Conservation (phyloP, 1,140 invertebrate genomes). For the Nymphalis io region DNA sequence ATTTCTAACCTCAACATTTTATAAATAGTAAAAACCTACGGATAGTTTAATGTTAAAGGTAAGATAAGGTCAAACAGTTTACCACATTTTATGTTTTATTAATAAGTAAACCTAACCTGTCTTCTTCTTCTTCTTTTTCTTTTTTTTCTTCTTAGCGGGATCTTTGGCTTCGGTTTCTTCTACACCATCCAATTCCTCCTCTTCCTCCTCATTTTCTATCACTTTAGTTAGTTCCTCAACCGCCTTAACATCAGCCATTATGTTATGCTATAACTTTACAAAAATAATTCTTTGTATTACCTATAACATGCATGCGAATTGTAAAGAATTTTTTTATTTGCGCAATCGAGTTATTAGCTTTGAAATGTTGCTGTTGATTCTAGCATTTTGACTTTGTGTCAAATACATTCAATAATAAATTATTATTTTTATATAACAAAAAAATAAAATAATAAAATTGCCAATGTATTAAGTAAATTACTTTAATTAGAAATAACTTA, state of each 20-base stretch:
- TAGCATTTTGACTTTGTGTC: constrained; percentile 3
- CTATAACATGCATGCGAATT: constrained; percentile 15
- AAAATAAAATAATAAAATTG: too few relatives aligned
- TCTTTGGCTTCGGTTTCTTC: constrained; percentile 80
- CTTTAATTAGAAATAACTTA: too few relatives aligned
- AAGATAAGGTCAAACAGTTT: not conserved
- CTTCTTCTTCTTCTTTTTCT: constrained; percentile 89
- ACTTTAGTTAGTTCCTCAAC: constrained; percentile 65
- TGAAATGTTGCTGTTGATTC: not conserved
- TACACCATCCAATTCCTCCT: constrained; percentile 72
- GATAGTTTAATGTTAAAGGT: not conserved
- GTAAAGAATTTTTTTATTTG: constrained; percentile 20
- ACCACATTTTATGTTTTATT: not conserved
- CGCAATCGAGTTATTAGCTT: constrained; percentile 11
- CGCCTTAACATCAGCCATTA: constrained; percentile 72
- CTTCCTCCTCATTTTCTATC: constrained; percentile 65
- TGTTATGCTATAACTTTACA: constrained; percentile 32
- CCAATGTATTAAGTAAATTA: too few relatives aligned
- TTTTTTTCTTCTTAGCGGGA: constrained; percentile 86
- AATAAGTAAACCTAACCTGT: constrained; percentile 74
- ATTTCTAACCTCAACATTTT: constrained; percentile 21
- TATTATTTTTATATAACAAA: too few relatives aligned
- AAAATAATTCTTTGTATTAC: constrained; percentile 26
- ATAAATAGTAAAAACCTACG: not conserved
- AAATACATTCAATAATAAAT: too few relatives aligned